Evolutionary conservation across 2,888 invertebrate genomes (phyloP).

Genomic region (Pseudococcus jackbeardsleyi): DNA sequence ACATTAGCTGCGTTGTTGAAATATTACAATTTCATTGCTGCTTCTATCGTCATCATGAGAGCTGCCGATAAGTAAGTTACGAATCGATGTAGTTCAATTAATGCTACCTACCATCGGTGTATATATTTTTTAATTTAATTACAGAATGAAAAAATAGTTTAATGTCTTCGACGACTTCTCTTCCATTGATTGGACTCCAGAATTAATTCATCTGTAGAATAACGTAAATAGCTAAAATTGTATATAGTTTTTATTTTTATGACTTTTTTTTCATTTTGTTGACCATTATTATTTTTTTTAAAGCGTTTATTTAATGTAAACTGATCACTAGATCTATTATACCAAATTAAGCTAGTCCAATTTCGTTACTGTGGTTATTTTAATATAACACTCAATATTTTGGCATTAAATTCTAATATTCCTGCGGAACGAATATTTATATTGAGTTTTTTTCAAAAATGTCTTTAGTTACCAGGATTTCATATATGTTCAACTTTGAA

Average conservation of each 20-base stretch:
- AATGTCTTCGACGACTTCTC: not conserved
- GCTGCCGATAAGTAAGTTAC: constrained; percentile 56
- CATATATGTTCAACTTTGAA: not conserved
- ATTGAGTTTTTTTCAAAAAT: not conserved
- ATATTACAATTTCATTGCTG: constrained; percentile 60
- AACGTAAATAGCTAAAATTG: not conserved
- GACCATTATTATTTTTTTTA: constrained; percentile 37
- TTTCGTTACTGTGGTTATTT: constrained; percentile 38
- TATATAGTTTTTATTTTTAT: constrained; percentile 19
- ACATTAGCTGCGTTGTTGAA: constrained; percentile 58
- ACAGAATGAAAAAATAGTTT: constrained; percentile 48
- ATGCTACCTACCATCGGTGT: not conserved
- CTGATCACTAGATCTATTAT: constrained; percentile 49
- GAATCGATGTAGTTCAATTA: not conserved
- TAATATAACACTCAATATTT: constrained; percentile 15
- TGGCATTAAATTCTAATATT: constrained; percentile 26
- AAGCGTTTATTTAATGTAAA: constrained; percentile 19
- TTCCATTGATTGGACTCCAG: constrained; percentile 3
- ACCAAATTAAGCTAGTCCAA: constrained; percentile 60
- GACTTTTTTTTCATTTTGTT: constrained; percentile 26
- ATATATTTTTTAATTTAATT: not conserved
- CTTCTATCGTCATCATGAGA: constrained; percentile 61
- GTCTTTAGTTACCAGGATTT: constrained; percentile 33
- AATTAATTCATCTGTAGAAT: not conserved
- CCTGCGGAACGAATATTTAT: not conserved